Base-by-base conservation (phyloP, 2,797 vertebrate genomes). In the Fistularia commersonii region DNA sequence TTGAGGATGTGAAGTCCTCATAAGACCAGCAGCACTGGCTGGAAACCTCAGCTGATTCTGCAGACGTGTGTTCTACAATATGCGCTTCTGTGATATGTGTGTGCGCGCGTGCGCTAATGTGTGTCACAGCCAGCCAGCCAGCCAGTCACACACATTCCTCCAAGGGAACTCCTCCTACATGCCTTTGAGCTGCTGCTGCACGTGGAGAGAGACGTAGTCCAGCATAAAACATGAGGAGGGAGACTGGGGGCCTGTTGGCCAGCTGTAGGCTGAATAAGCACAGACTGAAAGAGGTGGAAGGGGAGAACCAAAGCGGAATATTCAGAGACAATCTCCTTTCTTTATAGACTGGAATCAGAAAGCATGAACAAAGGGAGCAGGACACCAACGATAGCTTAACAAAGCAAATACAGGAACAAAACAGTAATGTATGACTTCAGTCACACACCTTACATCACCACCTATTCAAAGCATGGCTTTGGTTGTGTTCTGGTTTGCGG, bases 161-260 rank as follows among this genome's bases (percentile, higher is more conserved):
- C 43, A 46, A 77, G 87, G 88, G 82, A 87, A 86, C 84, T 88
- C 85, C 85, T 86, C 86, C 87, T 80, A 82, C 81, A 76, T 73
- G 80, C 78, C 74, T 82, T 49, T 64, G 68, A 83, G 81, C 80
- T 77, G 61, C 80, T 73, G 61, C 72, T 84, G 87, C 88, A 90
- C 74, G 72, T 87, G 88, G 77, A 78, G 73, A 66, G 63, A 79
- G 65, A 76, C 15, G 51, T 78, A 85, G 70, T 80, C 71, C 76
- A 79, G 85, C 74, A 82, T 78, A 84, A 81, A 86, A 83, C 81
- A 84, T 77, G 70, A 76, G 45, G 53, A 62, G 62, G 46, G 67
- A 52, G 53, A 40, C 38, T 46, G 46, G 42, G 42, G 48, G 41
- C 54, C 67, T 69, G 78, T 47, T 54, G 44, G 72, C 73, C 83